phyloP scores from a whole-genome alignment of 2,888 invertebrate species.

The Molorchus minor region DNA sequence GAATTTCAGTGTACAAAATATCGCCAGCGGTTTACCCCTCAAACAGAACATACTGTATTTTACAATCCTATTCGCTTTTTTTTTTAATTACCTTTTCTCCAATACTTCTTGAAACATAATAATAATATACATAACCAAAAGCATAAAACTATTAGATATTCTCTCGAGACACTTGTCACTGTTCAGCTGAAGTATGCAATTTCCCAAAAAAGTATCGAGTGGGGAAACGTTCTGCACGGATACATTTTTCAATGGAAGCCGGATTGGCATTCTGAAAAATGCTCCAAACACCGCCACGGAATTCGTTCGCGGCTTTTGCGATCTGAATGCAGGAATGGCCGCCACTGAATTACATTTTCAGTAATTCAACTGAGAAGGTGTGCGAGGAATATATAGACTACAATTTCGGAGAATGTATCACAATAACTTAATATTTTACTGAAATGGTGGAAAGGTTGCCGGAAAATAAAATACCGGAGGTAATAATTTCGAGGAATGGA shows the following conservation, averaged over 20 bases:
- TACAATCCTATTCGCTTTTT: too few species aligned
- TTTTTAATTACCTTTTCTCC: too few species aligned
- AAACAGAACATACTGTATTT: too few species aligned
- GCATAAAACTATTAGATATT: too few species aligned
- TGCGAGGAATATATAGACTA: constrained; percentile 52
- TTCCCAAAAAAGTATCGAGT: constrained; percentile 19
- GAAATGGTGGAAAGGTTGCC: neutral
- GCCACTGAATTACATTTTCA: constrained; percentile 57
- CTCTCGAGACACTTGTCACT: too few species aligned
- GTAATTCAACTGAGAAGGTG: constrained; percentile 56
- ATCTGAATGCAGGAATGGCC: constrained; percentile 55
- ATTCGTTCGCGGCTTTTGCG: constrained; percentile 49
- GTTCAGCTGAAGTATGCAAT: constrained; percentile 14
- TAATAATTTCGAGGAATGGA: too few species aligned
- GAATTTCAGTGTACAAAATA: too few species aligned
- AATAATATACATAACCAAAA: too few species aligned
- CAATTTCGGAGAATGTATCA: constrained; percentile 43
- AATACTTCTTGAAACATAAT: too few species aligned
- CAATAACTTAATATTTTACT: constrained; percentile 44
- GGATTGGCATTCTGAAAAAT: constrained; percentile 49
- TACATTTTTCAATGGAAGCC: constrained; percentile 50
- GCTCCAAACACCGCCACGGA: constrained; percentile 48
- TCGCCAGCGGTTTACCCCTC: too few species aligned
- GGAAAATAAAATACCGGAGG: neutral
- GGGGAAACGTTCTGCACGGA: constrained; percentile 48